Evolutionary conservation across 2,888 invertebrate genomes (phyloP).

Genomic region (Apotomis capreana): DNA sequence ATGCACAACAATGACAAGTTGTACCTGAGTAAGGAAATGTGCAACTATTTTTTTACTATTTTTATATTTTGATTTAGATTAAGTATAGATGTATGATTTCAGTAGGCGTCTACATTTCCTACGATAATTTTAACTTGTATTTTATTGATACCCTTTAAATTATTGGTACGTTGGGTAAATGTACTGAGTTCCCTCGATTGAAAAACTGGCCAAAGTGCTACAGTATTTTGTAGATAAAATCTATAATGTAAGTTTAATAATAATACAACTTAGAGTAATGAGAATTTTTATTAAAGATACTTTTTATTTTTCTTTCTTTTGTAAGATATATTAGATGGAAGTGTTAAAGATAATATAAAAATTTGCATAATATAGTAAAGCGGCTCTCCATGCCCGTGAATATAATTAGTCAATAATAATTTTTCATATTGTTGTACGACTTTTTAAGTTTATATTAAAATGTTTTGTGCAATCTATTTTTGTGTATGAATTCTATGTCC

Average conservation of each 20-base stretch:
- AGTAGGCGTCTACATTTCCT: conserved; percentile 68
- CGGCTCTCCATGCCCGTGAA: conserved; percentile 88
- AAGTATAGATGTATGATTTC: conserved; percentile 69
- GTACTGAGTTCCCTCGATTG: conserved; percentile 69
- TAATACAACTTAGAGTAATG: conserved; percentile 80
- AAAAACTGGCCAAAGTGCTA: conserved; percentile 78
- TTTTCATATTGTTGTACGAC: conserved; percentile 93
- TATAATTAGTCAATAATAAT: conserved; percentile 90
- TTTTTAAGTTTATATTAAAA: conserved; percentile 95
- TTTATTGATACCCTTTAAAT: conserved; percentile 75
- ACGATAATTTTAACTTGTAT: conserved; percentile 73
- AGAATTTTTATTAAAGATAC: conserved; percentile 82
- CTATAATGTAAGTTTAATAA: conserved; percentile 81
- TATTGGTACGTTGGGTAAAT: conserved; percentile 65
- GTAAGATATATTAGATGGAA: conserved; percentile 84
- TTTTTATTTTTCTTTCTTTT: conserved; percentile 83
- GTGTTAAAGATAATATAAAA: conserved; percentile 85
- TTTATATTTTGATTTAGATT: conserved; percentile 83
- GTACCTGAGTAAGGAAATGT: conserved; percentile 71
- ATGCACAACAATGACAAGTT: conserved; percentile 77
- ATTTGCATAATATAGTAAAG: conserved; percentile 87
- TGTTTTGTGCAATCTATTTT: conserved; percentile 89
- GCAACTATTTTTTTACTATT: conserved; percentile 83
- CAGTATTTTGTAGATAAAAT: conserved; percentile 84
- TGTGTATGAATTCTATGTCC: conserved; percentile 55